A percentile compares a stretch with the other conserved stretches of the same genome.
Evolutionary conservation across 2,888 invertebrate species (phyloP).

Genomic region (Chironomus tentans): DNA sequence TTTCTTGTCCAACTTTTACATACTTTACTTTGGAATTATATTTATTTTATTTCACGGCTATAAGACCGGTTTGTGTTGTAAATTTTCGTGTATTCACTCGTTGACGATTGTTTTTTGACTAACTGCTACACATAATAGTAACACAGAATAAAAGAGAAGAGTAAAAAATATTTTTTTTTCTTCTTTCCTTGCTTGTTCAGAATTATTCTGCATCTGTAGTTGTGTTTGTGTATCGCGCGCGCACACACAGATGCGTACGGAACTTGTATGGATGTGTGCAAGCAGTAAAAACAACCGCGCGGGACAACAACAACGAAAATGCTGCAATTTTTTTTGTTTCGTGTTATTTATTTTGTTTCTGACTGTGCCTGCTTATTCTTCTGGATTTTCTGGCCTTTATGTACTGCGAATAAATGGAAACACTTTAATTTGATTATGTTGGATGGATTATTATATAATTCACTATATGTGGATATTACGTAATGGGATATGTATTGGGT

Average conservation of each 20-base stretch:
- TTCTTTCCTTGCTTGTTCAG: not conserved
- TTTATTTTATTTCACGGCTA: not conserved
- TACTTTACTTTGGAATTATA: not conserved
- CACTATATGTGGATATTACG: too few relatives aligned
- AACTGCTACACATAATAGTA: constrained; percentile 14
- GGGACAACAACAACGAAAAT: not conserved
- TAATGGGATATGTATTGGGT: not conserved
- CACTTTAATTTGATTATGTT: too few relatives aligned
- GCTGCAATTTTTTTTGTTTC: not conserved
- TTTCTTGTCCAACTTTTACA: not conserved
- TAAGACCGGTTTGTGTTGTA: constrained; percentile 7
- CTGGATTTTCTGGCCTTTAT: not conserved
- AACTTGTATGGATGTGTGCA: not conserved
- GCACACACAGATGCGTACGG: not conserved
- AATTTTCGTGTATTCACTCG: constrained; percentile 22
- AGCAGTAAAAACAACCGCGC: too few relatives aligned
- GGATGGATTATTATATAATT: too few relatives aligned
- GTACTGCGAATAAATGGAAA: not conserved
- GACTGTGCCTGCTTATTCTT: not conserved
- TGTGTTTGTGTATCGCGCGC: not conserved
- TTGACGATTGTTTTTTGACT: constrained; percentile 25
- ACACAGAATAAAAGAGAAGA: constrained; percentile 19
- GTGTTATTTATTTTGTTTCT: not conserved
- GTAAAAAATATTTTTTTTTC: not conserved
- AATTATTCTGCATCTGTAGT: not conserved